Base-by-base conservation (phyloP, 2,888 invertebrate genomes). In the Synanthedon myopaeformis region DNA sequence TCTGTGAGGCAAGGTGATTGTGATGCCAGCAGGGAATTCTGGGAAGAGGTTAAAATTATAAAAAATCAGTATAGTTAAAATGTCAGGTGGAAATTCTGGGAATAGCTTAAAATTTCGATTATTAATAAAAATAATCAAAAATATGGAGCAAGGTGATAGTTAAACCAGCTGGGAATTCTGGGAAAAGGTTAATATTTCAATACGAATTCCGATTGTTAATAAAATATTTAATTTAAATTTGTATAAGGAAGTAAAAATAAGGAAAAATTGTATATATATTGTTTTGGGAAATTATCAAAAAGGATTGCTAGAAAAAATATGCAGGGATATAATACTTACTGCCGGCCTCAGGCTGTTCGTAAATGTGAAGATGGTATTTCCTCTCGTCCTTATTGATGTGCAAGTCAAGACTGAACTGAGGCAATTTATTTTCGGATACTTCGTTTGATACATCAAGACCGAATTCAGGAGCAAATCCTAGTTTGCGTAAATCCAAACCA, bases 401-500 rank as follows among this genome's bases (percentile, higher is more conserved):
- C n/a, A 93, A 79, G 66, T 93, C 93, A 12, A 94, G 82, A 52
- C 89, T 90, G 70, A 94, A 92, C 62, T 93, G 92, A 3, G 90
- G 85, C 41, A 90, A 74, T 28, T 86, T 79, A 49, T 89, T 84
- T 52, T 90, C 89, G 1, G 91, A 89, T 1, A 90, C 86, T 52
- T 89, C 89, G 28, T 91, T 92, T 56, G 89, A 90, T 1, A 92
- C 89, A 65, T 91, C 90, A 0, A 94, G 77, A 11, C 93, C 93
- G 61, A 94, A 92, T 67, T 94, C 94, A 28, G 93, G 92, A 0
- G 92, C 89, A 52, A 93, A 88, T 17, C 94, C 94, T 17, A 94
- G 85, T 67, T 93, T 93, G 57, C 93, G 91, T 0, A 94, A 81
- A 69, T 94, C 93, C 3, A 94, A 81, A 49, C 91, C 89, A 1